A percentile compares a stretch with the other conserved stretches of the same genome.
phyloP scores from a whole-genome alignment of 2,888 invertebrate genomes.

The Cremastinae sp. region DNA sequence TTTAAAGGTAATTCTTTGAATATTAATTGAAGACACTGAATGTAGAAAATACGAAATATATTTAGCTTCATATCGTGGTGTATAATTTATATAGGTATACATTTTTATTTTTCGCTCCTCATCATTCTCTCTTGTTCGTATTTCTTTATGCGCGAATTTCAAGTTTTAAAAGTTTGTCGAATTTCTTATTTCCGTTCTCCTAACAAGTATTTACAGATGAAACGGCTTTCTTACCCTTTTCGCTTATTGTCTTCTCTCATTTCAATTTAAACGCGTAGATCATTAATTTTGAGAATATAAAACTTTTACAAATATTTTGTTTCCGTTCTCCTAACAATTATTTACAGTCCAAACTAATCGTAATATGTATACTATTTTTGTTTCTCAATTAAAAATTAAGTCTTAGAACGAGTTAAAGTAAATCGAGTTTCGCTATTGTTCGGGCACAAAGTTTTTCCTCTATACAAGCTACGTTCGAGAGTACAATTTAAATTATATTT shows the following conservation, averaged over 20 bases:
- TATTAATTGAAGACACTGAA: constrained; percentile 21
- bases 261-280: constrained; percentile 5
- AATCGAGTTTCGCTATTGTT: constrained; percentile 64
- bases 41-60: constrained; percentile 79
- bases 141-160: constrained; percentile 62
- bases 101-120: constrained; percentile 61
- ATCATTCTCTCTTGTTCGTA: constrained; percentile 28
- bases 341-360: constrained; percentile 57
- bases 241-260: no score
- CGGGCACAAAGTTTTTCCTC: constrained; percentile 62
- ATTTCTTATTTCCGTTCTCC: constrained; percentile 33
- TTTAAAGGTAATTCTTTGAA: neutral
- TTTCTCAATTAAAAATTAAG: constrained; percentile 47
- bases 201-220: constrained; percentile 55
- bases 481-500: constrained; percentile 48
- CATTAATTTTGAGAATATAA: constrained; percentile 72
- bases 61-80: constrained; percentile 74
- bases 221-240: constrained; percentile 16
- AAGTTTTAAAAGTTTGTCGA: constrained; percentile 68
- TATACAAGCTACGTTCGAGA: constrained; percentile 50
- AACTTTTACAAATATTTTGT: constrained; percentile 63
- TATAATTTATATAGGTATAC: constrained; percentile 78
- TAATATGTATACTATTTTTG: constrained; percentile 55
- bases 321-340: constrained; percentile 41
- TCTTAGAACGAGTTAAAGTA: constrained; percentile 58